Conservation (phyloP, 2,888 invertebrate genomes). For the Aporophyla lueneburgensis region DNA sequence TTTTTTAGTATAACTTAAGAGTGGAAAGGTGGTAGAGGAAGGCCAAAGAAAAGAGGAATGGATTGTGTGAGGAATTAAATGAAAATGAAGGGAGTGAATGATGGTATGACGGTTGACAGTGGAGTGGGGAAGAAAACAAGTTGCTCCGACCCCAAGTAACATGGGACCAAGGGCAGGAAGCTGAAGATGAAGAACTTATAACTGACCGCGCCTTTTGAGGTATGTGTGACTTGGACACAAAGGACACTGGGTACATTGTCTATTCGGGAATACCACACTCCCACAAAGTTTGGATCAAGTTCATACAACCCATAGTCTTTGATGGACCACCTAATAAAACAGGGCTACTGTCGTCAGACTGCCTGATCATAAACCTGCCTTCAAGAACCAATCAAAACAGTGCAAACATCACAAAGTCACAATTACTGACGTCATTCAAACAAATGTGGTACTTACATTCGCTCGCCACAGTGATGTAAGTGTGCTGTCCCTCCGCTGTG, state of each 20-base stretch:
- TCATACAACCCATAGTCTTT: background rate
- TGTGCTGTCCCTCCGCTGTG: constrained; percentile 87
- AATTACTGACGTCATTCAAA: constrained; percentile 14
- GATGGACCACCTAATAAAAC: background rate
- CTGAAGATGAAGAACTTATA: too few species aligned
- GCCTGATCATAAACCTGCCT: background rate
- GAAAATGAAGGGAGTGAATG: too few species aligned
- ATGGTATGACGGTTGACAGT: too few species aligned
- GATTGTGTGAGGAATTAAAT: too few species aligned
- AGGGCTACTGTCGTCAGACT: background rate
- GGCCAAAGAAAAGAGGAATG: too few species aligned
- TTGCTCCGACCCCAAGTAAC: too few species aligned
- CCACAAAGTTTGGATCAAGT: background rate
- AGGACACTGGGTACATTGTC: background rate
- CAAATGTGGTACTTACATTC: constrained; percentile 50
- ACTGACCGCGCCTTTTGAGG: background rate
- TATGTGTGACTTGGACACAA: background rate
- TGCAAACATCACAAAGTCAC: constrained; percentile 29
- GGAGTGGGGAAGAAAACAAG: too few species aligned
- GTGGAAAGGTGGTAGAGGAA: too few species aligned
- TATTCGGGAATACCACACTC: background rate
- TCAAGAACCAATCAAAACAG: constrained; percentile 16
- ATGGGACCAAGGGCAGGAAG: too few species aligned
- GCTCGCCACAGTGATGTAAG: constrained; percentile 92
- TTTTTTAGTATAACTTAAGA: background rate